phyloP scores from a whole-genome alignment of 2,888 invertebrate genomes.

The Lasiommata megera region DNA sequence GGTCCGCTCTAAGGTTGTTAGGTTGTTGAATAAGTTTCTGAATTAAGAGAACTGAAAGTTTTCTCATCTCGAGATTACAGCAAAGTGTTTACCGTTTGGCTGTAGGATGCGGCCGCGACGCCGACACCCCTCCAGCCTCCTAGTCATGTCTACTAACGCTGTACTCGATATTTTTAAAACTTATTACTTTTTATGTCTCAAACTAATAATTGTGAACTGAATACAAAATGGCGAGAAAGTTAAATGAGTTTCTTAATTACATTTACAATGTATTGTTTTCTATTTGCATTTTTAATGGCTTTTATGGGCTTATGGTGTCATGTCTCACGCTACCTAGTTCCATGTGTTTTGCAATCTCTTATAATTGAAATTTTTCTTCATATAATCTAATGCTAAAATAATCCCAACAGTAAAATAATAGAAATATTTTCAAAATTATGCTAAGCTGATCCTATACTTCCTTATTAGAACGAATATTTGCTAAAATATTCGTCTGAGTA shows the following conservation, averaged over 20 bases:
- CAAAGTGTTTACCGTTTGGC: slow-evolving; percentile 82
- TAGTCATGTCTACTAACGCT: slow-evolving; percentile 40
- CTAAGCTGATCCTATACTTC: too few relatives aligned
- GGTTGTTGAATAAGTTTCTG: slow-evolving; percentile 82
- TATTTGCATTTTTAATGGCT: slow-evolving; percentile 6
- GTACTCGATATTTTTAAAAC: slow-evolving; percentile 35
- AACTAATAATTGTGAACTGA: slow-evolving; percentile 15
- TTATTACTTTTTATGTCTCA: slow-evolving; percentile 24
- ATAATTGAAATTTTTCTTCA: too few relatives aligned
- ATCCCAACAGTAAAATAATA: too few relatives aligned
- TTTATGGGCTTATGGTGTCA: neutral
- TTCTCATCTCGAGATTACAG: slow-evolving; percentile 83
- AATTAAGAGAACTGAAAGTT: slow-evolving; percentile 83
- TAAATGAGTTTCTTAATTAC: slow-evolving; percentile 28
- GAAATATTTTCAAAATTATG: too few relatives aligned
- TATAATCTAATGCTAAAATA: too few relatives aligned
- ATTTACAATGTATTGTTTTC: slow-evolving; percentile 20
- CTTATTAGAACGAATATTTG: too few relatives aligned
- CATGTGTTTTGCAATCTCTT: too few relatives aligned
- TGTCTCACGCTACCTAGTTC: neutral
- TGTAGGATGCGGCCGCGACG: slow-evolving; percentile 69
- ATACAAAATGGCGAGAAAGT: slow-evolving; percentile 17
- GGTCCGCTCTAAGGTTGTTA: slow-evolving; percentile 80
- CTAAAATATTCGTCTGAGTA: too few relatives aligned
- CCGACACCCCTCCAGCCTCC: slow-evolving; percentile 37